phyloP scores from a whole-genome alignment of 2,888 invertebrate genomes.

The Liopterus haemorrhoidalis region DNA sequence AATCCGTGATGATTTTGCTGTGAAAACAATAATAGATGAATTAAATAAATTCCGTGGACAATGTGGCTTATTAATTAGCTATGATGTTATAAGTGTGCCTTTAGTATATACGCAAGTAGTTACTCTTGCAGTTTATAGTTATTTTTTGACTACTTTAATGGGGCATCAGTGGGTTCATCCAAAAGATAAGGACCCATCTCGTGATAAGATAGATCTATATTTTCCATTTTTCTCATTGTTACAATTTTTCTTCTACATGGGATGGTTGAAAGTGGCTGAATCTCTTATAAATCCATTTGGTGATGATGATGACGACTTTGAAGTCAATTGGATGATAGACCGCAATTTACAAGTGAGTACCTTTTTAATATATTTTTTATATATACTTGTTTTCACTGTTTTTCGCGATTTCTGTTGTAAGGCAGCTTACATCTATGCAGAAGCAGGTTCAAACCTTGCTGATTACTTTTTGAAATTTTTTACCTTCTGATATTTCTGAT shows the following conservation, averaged over 20 bases:
- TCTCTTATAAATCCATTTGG: conserved; percentile 87
- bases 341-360: conserved; percentile 70
- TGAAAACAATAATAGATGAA: conserved; percentile 84
- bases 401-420: too few species aligned
- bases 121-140: conserved; percentile 87
- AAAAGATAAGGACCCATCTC: conserved; percentile 45
- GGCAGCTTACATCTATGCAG: too few species aligned
- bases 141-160: conserved; percentile 81
- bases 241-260: conserved; percentile 84
- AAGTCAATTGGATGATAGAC: conserved; percentile 90
- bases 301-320: conserved; percentile 87
- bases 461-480: too few species aligned
- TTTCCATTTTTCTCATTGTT: conserved; percentile 86
- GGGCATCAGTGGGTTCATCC: conserved; percentile 81
- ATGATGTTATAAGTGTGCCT: conserved; percentile 74
- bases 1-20: conserved; percentile 85
- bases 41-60: conserved; percentile 77
- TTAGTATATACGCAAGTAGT: conserved; percentile 82
- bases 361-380: background rate
- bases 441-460: too few species aligned
- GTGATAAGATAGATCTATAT: conserved; percentile 73
- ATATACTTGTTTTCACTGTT: too few species aligned
- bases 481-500: too few species aligned
- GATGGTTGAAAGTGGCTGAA: conserved; percentile 89
- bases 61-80: conserved; percentile 68